Base-by-base conservation (phyloP, 2,113 vertebrate genomes). In the Syngnathus typhle region DNA sequence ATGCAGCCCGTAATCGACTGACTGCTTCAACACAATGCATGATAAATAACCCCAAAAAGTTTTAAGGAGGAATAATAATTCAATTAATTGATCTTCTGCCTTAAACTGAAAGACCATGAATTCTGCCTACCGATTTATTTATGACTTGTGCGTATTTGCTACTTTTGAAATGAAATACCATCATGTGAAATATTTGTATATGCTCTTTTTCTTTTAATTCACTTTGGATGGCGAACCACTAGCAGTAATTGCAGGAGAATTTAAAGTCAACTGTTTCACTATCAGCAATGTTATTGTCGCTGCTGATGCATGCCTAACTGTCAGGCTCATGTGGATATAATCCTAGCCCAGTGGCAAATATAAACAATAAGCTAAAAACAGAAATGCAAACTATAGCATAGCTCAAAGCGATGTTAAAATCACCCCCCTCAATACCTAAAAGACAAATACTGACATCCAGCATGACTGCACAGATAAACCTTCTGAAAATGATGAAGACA, bases 331-430 rank as follows among this genome's bases (percentile, higher is more conserved):
- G 71, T 77, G 82, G 82, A 68, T 84, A 77, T 84, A 89, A 89
- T 88, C 88, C 81, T 44, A 75, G 69, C 78, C 87, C 84, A 54
- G 77, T 84, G 81, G 85, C 85, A 84, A 81, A 81, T 75, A 76
- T 83, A 87, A 86, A 91, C 84, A 88, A 85, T 69, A 51, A 69
- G 69, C 63, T 78, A 43, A 77, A 77, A 66, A 70, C 78, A 54
- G 54, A 80, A 79, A 84, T 75, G 80, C 75, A 82, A 86, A 84
- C 55, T 71, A 73, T 16, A 38, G 23, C 43, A 49, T 59, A 61
- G 81, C 86, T 87, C 38, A 72, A 68, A 80, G 82, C 81, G 68
- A 75, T 67, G 75, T 80, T 75, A 58, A 81, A 77, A 47, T 63
- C 58, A 36, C 49, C 43, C 43, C 49, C 63, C 52, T 41, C 51